Percentiles rank a stretch among this genome's conserved stretches.
Conservation (phyloP, 2,888 invertebrate genomes). For the Agrotis exclamationis region DNA sequence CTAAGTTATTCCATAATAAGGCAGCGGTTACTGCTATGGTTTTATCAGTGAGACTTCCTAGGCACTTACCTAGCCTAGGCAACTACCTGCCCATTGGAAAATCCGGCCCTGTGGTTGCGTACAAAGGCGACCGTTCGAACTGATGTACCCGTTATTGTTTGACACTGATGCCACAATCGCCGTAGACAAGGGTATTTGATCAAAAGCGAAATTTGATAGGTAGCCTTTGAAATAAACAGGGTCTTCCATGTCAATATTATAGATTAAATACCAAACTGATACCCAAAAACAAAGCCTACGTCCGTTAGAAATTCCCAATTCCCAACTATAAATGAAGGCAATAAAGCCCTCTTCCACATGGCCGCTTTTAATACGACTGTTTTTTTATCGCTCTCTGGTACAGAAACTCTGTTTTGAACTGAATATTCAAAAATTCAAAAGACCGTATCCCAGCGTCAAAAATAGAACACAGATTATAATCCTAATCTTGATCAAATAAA, state of each 20-base stretch:
- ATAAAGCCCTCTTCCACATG: neutral
- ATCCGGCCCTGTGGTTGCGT: no score
- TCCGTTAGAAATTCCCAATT: neutral
- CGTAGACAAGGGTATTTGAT: slow-evolving; percentile 15
- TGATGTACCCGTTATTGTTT: slow-evolving; percentile 28
- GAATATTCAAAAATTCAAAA: neutral
- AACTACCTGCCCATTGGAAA: no score
- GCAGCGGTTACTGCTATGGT: no score
- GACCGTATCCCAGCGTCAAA: neutral
- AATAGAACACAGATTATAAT: neutral
- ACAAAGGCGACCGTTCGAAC: slow-evolving; percentile 16
- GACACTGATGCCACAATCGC: slow-evolving; percentile 1
- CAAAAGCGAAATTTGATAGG: slow-evolving; percentile 17
- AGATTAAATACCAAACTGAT: neutral
- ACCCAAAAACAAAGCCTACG: no score
- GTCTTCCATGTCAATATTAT: neutral
- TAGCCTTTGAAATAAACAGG: slow-evolving; percentile 9
- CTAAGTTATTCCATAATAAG: no score
- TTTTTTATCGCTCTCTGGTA: neutral
- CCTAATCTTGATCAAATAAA: no score
- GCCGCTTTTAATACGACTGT: neutral
- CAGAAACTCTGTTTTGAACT: neutral
- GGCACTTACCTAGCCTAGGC: no score
- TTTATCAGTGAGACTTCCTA: no score
- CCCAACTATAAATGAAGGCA: neutral